Conservation (phyloP, 64 coral and sea anemone genomes). For the Anthopleura sola region DNA sequence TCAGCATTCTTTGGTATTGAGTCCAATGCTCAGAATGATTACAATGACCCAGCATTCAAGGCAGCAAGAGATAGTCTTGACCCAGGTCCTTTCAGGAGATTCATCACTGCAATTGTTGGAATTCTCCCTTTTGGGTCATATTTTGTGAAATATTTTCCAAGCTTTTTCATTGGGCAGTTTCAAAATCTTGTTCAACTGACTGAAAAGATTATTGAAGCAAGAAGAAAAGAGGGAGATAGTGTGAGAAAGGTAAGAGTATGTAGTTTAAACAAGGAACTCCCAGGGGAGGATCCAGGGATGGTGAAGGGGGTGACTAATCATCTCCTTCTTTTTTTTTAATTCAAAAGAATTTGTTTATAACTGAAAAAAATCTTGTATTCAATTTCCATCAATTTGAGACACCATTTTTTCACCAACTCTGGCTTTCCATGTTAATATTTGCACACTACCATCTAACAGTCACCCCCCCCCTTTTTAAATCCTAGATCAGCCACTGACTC, state of each 20-base stretch:
- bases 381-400: too few species aligned
- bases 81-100: neutral
- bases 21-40: neutral
- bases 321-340: too few species aligned
- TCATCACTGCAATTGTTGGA: neutral
- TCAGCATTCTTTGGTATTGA: too few species aligned
- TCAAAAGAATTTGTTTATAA: too few species aligned
- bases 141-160: neutral
- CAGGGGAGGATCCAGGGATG: too few species aligned
- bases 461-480: too few species aligned
- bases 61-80: neutral
- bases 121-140: neutral
- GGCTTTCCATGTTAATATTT: too few species aligned
- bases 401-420: too few species aligned
- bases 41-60: conserved; percentile 24
- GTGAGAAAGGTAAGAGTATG: neutral
- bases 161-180: conserved; percentile 3
- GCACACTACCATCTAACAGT: too few species aligned
- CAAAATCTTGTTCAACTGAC: neutral
- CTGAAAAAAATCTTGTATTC: too few species aligned
- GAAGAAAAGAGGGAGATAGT: neutral
- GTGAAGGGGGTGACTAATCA: too few species aligned
- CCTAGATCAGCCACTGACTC: too few species aligned
- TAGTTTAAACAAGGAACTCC: neutral
- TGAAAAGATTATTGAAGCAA: conserved; percentile 12